These are phyloP conservation scores for Exaiptasia diaphana DNA, from an alignment of 64 coral and sea anemone genomes.

Conservation along the genomic window DNA sequence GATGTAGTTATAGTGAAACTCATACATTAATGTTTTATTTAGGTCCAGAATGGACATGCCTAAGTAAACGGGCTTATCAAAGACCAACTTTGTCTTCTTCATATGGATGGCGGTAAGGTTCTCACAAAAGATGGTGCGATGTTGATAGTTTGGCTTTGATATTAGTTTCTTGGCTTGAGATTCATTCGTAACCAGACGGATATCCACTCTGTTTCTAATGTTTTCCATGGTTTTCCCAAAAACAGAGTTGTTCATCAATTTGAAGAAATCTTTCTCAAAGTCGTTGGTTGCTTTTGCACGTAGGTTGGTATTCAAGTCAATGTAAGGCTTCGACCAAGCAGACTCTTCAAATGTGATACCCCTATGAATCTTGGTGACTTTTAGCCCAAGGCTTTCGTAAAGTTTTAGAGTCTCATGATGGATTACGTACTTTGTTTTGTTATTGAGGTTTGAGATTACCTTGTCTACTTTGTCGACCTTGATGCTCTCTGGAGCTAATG, in stretches of 20 bases:
- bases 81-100: background rate
- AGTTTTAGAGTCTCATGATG: background rate
- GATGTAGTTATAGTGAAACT: background rate
- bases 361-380: background rate
- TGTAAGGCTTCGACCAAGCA: background rate
- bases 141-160: background rate
- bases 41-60: background rate
- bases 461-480: background rate
- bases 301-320: background rate
- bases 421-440: background rate
- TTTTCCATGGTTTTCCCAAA: conserved; percentile 15
- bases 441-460: background rate
- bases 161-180: background rate
- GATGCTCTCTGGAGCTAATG: background rate
- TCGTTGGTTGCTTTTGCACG: background rate
- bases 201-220: background rate
- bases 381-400: background rate
- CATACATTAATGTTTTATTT: background rate
- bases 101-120: background rate
- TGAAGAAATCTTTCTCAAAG: conserved; percentile 17
- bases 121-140: background rate
- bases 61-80: background rate
- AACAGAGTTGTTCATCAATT: background rate
- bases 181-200: background rate
- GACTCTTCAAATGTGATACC: background rate